Evolutionary conservation across 2,797 vertebrate species (phyloP).

Genomic region (Urocyon cinereoargenteus): DNA sequence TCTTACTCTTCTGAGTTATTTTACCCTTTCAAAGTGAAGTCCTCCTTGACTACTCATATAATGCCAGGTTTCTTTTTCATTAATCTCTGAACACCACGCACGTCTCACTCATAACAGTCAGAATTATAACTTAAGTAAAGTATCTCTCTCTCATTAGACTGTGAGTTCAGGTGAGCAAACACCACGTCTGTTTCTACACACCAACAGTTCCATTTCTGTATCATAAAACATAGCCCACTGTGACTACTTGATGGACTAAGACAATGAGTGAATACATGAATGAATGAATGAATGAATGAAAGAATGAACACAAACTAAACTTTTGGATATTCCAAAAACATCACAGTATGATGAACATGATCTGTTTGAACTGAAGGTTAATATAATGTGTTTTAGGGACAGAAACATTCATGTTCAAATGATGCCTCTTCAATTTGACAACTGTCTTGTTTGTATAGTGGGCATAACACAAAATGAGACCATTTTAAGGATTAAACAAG

Average conservation of each 20-base stretch:
- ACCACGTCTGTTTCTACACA: not conserved
- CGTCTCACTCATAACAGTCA: not conserved
- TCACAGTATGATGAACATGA: not conserved
- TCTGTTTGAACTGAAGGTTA: not conserved
- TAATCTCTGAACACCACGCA: not conserved
- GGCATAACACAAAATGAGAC: not conserved
- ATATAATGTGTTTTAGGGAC: not conserved
- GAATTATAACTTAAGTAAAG: not conserved
- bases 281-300: not conserved
- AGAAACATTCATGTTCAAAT: not conserved
- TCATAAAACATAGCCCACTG: not conserved
- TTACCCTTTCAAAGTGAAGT: not conserved
- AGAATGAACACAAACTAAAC: not conserved
- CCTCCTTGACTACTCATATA: not conserved
- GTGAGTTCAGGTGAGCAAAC: not conserved
- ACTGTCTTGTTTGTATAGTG: not conserved
- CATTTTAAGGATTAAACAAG: constrained; percentile 23
- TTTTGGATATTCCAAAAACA: not conserved
- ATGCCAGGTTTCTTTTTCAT: not conserved
- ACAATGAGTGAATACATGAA: not conserved
- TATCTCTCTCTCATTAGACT: not conserved
- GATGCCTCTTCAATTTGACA: not conserved
- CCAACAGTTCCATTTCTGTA: not conserved
- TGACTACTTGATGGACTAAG: not conserved
- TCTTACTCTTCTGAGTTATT: not conserved